Evolutionary conservation across 2,113 vertebrate genomes (phyloP), one percentile per base, ranked within the genome.

Genomic region (Pseudopodoces humilis): DNA sequence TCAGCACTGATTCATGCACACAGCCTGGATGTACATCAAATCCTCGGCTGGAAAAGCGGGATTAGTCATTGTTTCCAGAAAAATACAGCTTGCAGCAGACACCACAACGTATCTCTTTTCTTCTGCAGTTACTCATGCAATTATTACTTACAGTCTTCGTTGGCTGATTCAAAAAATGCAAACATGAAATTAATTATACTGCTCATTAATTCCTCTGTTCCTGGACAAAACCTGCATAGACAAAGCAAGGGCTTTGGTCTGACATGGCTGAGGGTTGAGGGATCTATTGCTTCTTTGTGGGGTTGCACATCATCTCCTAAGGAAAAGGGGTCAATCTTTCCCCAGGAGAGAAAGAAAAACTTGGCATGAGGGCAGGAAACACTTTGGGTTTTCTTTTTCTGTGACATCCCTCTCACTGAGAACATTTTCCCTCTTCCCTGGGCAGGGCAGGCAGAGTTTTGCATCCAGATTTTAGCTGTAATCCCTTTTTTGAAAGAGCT

Each of bases 51-150:
- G 74, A 78, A 64, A 75, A 81, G 62, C 23, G 4, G 13, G 1
- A 6, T 94, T 93, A 95, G 58, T 96, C 94, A 95, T 52, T 81
- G 79, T 95, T 93, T 90, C 93, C 95, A 94, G 87, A 83, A 21
- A 94, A 82, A 44, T 5, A 76, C 39, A 67, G 44, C 59, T 88
- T 70, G 68, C 78, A 94, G 87, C 93, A 94, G 85, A 95, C 82
- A 77, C 82, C 93, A 81, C 90, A 91, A 43, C 1, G 43, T 44
- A 49, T 53, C 62, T 93, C 85, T 15, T 62, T 27, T 56, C 71
- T 83, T 19, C 52, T 86, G 76, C 80, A 64, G 18, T 96, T 91
- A 72, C 79, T 96, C 90, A 83, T n/a, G 47, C 52, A 39, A 3
- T 59, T 52, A 49, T 59, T 88, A 4, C 68, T 93, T 83, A 13